phyloP scores from a whole-genome alignment of 1,140 invertebrate species.

The Akabosia matsudoensis region DNA sequence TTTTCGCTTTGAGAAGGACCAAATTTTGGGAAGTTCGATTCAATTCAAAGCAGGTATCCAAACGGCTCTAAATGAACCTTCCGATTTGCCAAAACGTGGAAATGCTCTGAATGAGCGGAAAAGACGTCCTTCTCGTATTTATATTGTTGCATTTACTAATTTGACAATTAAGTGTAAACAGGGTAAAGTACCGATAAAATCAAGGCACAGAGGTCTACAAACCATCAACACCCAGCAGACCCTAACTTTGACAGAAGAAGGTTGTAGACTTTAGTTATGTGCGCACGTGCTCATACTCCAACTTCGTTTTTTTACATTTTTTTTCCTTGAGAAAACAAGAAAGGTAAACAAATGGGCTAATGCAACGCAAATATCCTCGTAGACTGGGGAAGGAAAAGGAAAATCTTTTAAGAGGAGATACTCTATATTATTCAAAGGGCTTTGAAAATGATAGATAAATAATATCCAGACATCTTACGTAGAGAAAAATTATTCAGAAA shows the following conservation, averaged over 20 bases:
- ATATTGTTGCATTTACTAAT: not conserved
- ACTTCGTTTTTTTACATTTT: not conserved
- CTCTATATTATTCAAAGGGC: too few species aligned
- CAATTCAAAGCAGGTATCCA: not conserved
- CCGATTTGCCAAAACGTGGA: not conserved
- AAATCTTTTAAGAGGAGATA: not conserved
- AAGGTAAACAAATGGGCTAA: not conserved
- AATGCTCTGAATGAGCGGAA: not conserved
- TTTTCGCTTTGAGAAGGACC: not conserved
- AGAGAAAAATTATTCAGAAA: too few species aligned
- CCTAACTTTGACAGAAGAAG: too few species aligned
- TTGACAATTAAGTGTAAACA: not conserved
- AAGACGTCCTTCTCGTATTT: not conserved
- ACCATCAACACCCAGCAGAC: too few species aligned
- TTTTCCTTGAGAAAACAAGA: not conserved
- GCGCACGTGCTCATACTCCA: not conserved
- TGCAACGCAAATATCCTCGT: conserved; percentile 1
- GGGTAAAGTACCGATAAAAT: too few species aligned
- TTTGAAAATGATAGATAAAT: too few species aligned
- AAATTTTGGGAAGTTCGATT: too few species aligned
- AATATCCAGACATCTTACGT: too few species aligned
- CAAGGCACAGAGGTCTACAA: too few species aligned
- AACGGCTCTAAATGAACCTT: not conserved
- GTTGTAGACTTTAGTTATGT: too few species aligned
- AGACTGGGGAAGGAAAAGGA: not conserved